Conservation (phyloP, 37 sponge, comb jelly and placozoan species). For the Chondrilla cf. caribensis region DNA sequence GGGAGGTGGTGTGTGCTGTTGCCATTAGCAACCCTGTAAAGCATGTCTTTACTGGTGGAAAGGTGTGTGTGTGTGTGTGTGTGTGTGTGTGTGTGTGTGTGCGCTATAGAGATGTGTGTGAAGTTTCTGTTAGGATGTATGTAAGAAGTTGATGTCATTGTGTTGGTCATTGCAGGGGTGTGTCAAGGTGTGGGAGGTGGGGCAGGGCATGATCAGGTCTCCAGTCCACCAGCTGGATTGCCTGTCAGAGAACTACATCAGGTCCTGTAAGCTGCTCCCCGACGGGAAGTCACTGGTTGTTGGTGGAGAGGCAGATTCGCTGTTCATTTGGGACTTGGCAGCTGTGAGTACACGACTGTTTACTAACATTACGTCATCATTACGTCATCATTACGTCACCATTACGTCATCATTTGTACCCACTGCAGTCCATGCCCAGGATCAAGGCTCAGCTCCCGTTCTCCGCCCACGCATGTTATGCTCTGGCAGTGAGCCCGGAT, state of each 20-base stretch:
- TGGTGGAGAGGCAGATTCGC: conserved; percentile 94
- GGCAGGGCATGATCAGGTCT: conserved; percentile 36
- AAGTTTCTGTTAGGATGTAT: background rate
- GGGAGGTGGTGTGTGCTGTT: conserved; percentile 98
- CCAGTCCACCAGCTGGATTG: conserved; percentile 81
- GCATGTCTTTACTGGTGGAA: conserved; percentile 93
- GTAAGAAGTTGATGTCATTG: background rate
- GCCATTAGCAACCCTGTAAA: conserved; percentile 74
- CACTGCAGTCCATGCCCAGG: conserved; percentile 55
- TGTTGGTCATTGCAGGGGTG: conserved; percentile 55
- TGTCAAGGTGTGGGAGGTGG: conserved; percentile 94
- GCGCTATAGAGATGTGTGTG: background rate
- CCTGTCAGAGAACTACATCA: conserved; percentile 93
- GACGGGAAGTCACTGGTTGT: conserved; percentile 91
- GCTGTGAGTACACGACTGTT: conserved; percentile 71
- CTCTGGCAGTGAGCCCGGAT: conserved; percentile 87
- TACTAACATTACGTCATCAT: background rate
- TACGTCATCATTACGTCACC: no score
- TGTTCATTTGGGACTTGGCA: conserved; percentile 88
- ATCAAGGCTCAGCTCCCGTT: conserved; percentile 82
- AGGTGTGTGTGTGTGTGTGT: conserved; percentile 41
- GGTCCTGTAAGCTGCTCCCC: conserved; percentile 94
- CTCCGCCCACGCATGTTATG: conserved; percentile 91
- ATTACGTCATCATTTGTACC: background rate
- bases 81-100: no score